A percentile compares a stretch with the other conserved stretches of the same genome.
These are phyloP conservation scores for Parazoanthus darwini DNA, from an alignment of 92 coral and sea anemone species.

Conservation along the genomic window DNA sequence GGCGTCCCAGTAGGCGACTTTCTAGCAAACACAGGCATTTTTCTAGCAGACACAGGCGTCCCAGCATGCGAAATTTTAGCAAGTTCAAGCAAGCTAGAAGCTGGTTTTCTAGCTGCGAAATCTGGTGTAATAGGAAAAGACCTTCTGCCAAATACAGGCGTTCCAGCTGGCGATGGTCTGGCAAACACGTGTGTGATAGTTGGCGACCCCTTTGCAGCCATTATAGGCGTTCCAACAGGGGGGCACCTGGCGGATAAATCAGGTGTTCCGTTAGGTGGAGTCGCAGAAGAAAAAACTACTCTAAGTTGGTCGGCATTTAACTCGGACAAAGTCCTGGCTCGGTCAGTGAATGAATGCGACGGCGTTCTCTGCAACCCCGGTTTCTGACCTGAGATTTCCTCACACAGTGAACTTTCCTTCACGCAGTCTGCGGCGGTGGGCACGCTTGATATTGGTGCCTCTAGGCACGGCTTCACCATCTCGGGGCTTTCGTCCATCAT, in stretches of 20 bases:
- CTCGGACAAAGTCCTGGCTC: constrained; percentile 19
- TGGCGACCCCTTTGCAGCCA: neutral
- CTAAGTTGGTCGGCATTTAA: constrained; percentile 1
- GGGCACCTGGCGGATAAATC: neutral
- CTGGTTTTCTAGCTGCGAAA: neutral
- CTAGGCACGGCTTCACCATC: constrained; percentile 15
- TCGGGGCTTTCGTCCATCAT: constrained; percentile 23
- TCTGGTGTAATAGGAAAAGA: neutral
- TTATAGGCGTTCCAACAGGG: constrained; percentile 6
- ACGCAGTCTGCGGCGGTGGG: constrained; percentile 30
- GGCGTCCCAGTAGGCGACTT: constrained; percentile 3
- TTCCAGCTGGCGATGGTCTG: constrained; percentile 15
- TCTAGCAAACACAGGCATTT: neutral
- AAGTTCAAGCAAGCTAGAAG: neutral
- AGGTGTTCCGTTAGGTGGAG: neutral
- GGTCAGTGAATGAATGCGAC: constrained; percentile 2
- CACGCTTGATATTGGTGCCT: constrained; percentile 29
- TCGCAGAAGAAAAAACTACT: neutral
- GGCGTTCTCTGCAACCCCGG: neutral
- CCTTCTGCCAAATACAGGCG: constrained; percentile 29
- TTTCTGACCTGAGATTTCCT: neutral
- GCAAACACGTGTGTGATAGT: constrained; percentile 7
- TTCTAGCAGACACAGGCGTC: constrained; percentile 5
- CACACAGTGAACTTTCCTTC: neutral
- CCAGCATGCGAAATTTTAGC: neutral